Percentiles rank a stretch among this genome's conserved stretches.
These are phyloP conservation scores for Enteromius anoplus DNA, from an alignment of 2,797 vertebrate species.

Conservation along the genomic window DNA sequence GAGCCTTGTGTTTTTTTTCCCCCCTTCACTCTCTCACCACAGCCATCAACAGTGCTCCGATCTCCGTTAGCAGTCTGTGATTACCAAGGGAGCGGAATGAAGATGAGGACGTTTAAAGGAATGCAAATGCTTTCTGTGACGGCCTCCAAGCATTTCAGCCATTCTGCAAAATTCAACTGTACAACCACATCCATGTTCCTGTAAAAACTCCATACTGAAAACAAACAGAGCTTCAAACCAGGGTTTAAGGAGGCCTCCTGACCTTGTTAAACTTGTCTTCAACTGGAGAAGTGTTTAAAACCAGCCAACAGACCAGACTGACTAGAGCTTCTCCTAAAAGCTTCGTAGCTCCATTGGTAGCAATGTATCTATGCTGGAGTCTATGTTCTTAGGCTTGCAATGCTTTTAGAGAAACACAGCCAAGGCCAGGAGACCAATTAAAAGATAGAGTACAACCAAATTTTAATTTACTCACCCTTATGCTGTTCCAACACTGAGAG, in stretches of 20 bases:
- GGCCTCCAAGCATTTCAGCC: constrained; percentile 44
- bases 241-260: neutral
- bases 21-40: constrained; percentile 28
- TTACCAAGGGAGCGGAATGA: constrained; percentile 67
- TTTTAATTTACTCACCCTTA: no score
- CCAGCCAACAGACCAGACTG: neutral
- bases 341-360: no score
- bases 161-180: constrained; percentile 32
- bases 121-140: constrained; percentile 63
- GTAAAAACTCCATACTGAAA: neutral
- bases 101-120: constrained; percentile 62
- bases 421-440: neutral
- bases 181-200: neutral
- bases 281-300: neutral
- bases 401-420: no score
- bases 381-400: no score
- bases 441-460: neutral
- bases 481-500: neutral
- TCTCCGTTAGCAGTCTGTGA: constrained; percentile 66
- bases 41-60: constrained; percentile 60
- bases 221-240: neutral
- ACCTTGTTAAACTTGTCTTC: neutral
- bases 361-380: no score
- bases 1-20: constrained; percentile 62
- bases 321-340: neutral